Conservation (phyloP, 2,797 vertebrate genomes). For the Crax fasciolata region DNA sequence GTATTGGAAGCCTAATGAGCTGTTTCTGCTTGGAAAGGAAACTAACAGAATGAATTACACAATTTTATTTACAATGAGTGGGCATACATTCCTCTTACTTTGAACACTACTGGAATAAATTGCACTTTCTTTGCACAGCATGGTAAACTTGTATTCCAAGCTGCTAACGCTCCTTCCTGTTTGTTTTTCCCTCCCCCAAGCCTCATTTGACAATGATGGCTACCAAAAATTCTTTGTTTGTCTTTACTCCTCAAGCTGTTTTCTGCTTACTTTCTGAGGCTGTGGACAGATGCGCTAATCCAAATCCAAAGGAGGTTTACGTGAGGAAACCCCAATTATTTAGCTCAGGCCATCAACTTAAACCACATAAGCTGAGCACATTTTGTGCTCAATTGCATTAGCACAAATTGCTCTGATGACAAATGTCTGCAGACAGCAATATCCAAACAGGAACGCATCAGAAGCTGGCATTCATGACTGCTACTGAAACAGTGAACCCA, state of each 20-base stretch:
- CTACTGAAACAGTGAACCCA: neutral
- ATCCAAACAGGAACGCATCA: neutral
- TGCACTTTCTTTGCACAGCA: neutral
- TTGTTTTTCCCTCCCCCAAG: neutral
- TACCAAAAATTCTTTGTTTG: neutral
- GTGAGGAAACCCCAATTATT: neutral
- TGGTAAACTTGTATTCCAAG: neutral
- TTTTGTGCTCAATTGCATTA: neutral
- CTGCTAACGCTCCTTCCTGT: neutral
- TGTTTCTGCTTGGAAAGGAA: neutral
- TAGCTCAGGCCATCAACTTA: neutral
- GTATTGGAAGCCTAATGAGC: neutral
- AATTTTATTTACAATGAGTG: neutral
- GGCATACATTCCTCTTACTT: neutral
- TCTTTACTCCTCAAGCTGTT: neutral
- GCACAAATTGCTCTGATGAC: neutral
- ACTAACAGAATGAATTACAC: neutral
- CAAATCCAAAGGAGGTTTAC: neutral
- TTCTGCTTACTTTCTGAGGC: neutral
- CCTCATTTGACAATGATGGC: neutral
- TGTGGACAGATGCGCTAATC: neutral
- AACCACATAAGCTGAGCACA: neutral
- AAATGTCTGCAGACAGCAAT: accelerated
- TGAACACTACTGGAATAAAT: neutral
- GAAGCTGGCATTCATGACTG: neutral